A percentile compares a stretch with the other conserved stretches of the same genome.
phyloP scores from a whole-genome alignment of 1,140 invertebrate genomes.

The Listronotus oregonensis region DNA sequence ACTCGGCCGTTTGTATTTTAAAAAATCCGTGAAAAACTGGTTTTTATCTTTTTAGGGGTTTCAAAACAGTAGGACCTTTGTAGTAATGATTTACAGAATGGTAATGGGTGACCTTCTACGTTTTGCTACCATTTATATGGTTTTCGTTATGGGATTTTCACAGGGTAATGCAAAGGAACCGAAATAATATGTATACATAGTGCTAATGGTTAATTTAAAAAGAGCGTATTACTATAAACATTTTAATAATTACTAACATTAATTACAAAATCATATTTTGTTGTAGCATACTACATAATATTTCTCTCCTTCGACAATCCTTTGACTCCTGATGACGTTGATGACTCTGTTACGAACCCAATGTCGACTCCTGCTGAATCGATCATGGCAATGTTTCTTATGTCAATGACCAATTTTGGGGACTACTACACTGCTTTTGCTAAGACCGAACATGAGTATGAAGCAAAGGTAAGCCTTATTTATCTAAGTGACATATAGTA shows the following conservation, averaged over 20 bases:
- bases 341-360: constrained; percentile 78
- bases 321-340: constrained; percentile 69
- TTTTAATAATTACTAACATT: neutral
- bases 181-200: too few species aligned
- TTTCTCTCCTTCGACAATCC: constrained; percentile 86
- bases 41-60: constrained; percentile 80
- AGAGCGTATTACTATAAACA: too few species aligned
- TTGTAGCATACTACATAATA: constrained; percentile 88
- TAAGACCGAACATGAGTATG: constrained; percentile 82
- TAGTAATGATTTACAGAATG: constrained; percentile 99
- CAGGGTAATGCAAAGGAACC: constrained; percentile 76
- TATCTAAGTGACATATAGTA: neutral
- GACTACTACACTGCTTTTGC: constrained; percentile 91
- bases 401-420: constrained; percentile 96
- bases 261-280: constrained; percentile 14
- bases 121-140: constrained; percentile 94
- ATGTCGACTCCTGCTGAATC: constrained; percentile 90
- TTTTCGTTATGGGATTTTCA: constrained; percentile 97
- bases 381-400: constrained; percentile 95
- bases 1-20: too few species aligned
- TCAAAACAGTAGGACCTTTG: constrained; percentile 97
- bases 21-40: too few species aligned
- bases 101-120: constrained; percentile 92
- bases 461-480: constrained; percentile 76
- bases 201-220: too few species aligned